phyloP scores from a whole-genome alignment of 1,140 invertebrate species.

The Drosophila auraria region DNA sequence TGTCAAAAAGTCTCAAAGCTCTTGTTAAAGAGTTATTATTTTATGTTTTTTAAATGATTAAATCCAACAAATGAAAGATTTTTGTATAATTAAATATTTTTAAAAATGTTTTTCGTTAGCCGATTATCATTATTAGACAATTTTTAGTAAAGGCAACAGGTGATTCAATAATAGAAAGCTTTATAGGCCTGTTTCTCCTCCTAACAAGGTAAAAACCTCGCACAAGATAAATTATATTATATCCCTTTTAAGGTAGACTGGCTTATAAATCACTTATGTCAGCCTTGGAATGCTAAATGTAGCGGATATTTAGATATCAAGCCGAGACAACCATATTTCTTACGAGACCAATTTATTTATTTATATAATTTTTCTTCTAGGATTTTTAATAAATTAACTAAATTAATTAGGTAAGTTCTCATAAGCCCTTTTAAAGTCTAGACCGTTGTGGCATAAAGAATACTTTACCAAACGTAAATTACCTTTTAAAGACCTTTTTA shows the following conservation, averaged over 20 bases:
- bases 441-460: too few relatives aligned
- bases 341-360: not conserved
- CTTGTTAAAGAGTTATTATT: not conserved
- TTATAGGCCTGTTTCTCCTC: not conserved
- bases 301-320: not conserved
- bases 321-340: not conserved
- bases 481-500: not conserved
- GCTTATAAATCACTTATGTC: not conserved
- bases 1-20: too few relatives aligned
- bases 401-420: too few relatives aligned
- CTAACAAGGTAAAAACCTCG: not conserved
- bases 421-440: too few relatives aligned
- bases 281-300: not conserved
- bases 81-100: not conserved
- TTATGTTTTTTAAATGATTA: too few relatives aligned
- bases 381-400: too few relatives aligned
- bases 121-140: not conserved
- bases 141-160: not conserved
- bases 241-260: not conserved
- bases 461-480: not conserved
- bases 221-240: not conserved
- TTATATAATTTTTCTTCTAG: not conserved
- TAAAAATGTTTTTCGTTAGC: not conserved
- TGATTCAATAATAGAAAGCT: not conserved
- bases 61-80: too few relatives aligned